phyloP scores from a whole-genome alignment of 2,797 vertebrate genomes.

The Delichon dasypus region DNA sequence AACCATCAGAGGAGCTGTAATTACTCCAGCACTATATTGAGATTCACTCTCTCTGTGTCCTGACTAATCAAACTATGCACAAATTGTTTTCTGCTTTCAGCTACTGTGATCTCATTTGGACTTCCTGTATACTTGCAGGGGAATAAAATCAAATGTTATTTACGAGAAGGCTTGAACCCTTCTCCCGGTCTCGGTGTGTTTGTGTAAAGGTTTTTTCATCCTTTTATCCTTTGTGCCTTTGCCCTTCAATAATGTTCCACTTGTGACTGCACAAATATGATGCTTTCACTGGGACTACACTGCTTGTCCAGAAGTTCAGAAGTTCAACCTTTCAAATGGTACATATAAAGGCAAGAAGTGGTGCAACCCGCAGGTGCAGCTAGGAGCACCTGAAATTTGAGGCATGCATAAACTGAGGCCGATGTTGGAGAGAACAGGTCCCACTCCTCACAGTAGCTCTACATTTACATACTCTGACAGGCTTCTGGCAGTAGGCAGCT shows the following conservation, averaged over 20 bases:
- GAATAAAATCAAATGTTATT: not conserved
- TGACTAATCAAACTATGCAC: not conserved
- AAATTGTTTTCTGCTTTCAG: not conserved
- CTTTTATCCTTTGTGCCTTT: not conserved
- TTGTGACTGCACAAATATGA: not conserved
- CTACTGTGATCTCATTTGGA: not conserved
- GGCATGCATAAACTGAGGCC: not conserved
- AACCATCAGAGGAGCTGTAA: not conserved
- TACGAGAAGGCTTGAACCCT: not conserved
- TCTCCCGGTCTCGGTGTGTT: not conserved
- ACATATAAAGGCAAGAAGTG: not conserved
- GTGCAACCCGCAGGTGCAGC: not conserved
- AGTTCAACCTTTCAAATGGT: not conserved
- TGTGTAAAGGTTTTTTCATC: not conserved
- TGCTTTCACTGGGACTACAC: not conserved
- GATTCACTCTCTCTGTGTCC: not conserved
- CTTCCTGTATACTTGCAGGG: not conserved
- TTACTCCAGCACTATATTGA: not conserved
- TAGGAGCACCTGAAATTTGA: not conserved
- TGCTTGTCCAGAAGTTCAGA: not conserved
- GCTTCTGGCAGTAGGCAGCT: conserved; percentile 56
- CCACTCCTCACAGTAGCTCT: conserved; percentile 15
- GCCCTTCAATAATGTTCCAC: not conserved
- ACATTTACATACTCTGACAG: conserved; percentile 64
- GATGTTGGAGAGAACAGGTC: conserved; percentile 45